Percentiles rank a stretch among this genome's conserved stretches.
phyloP scores from a whole-genome alignment of 2,888 invertebrate genomes.

The Acleris emargana region DNA sequence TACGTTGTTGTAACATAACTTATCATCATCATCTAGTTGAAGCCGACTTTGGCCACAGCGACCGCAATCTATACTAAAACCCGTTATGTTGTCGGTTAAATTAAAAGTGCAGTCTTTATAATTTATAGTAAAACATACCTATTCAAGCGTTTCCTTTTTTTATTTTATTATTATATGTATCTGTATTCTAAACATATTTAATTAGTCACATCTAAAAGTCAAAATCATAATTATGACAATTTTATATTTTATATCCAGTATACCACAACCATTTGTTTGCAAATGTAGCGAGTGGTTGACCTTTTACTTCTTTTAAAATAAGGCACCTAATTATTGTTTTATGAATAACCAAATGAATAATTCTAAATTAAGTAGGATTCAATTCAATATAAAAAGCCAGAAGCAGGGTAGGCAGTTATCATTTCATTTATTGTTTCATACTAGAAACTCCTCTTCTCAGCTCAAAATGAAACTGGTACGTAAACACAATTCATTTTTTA shows the following conservation, averaged over 20 bases:
- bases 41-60: too few relatives aligned
- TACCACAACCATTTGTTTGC: background rate
- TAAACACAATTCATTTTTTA: conserved; percentile 26
- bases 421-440: conserved; percentile 10
- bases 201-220: too few relatives aligned
- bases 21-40: too few relatives aligned
- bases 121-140: too few relatives aligned
- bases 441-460: conserved; percentile 1
- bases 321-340: conserved; percentile 5
- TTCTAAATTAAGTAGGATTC: conserved; percentile 14
- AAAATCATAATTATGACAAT: too few relatives aligned
- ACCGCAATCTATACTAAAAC: too few relatives aligned
- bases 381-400: conserved; percentile 16
- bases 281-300: conserved; percentile 15
- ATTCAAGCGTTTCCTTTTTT: too few relatives aligned
- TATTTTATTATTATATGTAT: too few relatives aligned
- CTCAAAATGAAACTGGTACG: conserved; percentile 59
- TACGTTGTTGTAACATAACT: too few relatives aligned
- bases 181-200: too few relatives aligned
- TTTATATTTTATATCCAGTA: background rate
- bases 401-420: conserved; percentile 1
- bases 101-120: too few relatives aligned
- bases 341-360: conserved; percentile 16
- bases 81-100: too few relatives aligned
- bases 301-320: conserved; percentile 9